Conservation (phyloP, 2,797 vertebrate genomes). For the Gambelia wislizenii region DNA sequence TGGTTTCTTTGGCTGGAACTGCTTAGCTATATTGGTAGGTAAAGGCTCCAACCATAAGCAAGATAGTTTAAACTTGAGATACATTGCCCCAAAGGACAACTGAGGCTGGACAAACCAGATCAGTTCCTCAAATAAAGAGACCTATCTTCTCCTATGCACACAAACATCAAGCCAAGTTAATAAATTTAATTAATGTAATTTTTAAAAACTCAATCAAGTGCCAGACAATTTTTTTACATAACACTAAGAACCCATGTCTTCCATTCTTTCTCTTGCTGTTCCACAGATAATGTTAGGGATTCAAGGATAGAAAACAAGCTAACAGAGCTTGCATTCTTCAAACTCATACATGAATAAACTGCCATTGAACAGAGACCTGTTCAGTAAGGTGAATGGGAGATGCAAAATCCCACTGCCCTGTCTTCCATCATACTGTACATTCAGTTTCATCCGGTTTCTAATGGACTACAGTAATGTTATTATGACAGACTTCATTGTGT, state of each 20-base stretch:
- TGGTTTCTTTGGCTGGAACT: neutral
- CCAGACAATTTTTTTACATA: too few species aligned
- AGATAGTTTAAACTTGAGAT: neutral
- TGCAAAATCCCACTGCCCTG: neutral
- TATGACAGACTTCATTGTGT: neutral
- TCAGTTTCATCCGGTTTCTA: neutral
- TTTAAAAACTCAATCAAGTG: too few species aligned
- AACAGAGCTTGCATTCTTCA: neutral
- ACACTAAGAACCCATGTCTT: neutral
- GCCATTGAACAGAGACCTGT: neutral
- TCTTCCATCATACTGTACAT: neutral
- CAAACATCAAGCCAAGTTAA: neutral
- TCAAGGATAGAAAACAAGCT: neutral
- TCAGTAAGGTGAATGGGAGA: neutral
- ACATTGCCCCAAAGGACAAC: neutral
- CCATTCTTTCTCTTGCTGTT: neutral
- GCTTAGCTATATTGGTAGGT: neutral
- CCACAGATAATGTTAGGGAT: neutral
- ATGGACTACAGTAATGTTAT: neutral
- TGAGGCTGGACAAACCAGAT: neutral
- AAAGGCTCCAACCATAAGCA: neutral
- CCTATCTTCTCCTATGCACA: neutral
- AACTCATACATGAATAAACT: neutral
- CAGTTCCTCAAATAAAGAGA: neutral
- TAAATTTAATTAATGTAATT: neutral